Conservation (phyloP, 2,797 vertebrate species). For the Ataeniobius toweri region DNA sequence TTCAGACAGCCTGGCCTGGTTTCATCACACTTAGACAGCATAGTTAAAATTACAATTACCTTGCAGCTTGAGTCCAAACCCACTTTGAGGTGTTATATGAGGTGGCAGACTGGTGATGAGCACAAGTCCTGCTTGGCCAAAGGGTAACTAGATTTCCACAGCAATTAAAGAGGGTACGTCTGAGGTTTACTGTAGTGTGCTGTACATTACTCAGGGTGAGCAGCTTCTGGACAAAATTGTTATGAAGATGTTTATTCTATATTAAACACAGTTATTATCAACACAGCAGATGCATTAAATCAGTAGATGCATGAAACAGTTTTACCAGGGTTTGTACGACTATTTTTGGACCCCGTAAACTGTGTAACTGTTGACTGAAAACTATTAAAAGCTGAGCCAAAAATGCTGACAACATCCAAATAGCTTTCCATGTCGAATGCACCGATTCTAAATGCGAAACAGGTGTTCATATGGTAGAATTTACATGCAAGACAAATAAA, state of each 20-base stretch:
- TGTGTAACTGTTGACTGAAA: background rate
- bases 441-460: background rate
- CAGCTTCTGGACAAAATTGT: conserved; percentile 13
- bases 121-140: conserved; percentile 64
- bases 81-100: conserved; percentile 74
- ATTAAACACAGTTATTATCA: conserved; percentile 3
- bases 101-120: conserved; percentile 74
- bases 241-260: background rate
- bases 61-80: conserved; percentile 73
- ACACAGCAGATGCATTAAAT: background rate
- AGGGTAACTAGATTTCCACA: conserved; percentile 51
- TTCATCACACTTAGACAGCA: conserved; percentile 47
- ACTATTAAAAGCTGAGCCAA: background rate
- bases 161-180: conserved; percentile 41
- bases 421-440: background rate
- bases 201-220: conserved; percentile 30
- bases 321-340: background rate
- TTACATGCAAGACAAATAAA: background rate
- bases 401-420: background rate
- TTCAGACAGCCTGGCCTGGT: conserved; percentile 26
- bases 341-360: background rate
- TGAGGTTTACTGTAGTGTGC: conserved; percentile 77
- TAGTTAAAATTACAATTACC: conserved; percentile 38
- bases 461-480: background rate
- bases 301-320: background rate